phyloP scores from a whole-genome alignment of 2,797 vertebrate species.

The Loriculus beryllinus region DNA sequence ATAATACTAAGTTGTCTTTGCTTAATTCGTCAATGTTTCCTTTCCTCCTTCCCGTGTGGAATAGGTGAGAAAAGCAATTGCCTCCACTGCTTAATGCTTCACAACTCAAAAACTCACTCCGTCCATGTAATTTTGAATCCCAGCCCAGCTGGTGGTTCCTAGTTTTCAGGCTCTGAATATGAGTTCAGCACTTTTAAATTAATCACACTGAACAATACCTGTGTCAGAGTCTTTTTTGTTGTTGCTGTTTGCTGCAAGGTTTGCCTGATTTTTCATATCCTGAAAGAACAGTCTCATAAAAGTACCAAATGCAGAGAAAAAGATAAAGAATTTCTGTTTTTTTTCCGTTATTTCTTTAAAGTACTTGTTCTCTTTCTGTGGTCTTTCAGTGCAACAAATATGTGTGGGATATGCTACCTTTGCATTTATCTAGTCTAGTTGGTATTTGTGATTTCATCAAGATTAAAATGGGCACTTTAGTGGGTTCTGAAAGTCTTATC shows the following conservation, averaged over 20 bases:
- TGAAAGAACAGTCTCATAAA: slow-evolving; percentile 54
- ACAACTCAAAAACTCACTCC: slow-evolving; percentile 48
- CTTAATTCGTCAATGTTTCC: slow-evolving; percentile 63
- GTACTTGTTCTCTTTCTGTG: background rate
- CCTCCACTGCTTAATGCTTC: slow-evolving; percentile 51
- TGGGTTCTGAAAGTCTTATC: background rate
- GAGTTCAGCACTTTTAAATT: slow-evolving; percentile 69
- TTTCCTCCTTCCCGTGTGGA: slow-evolving; percentile 50
- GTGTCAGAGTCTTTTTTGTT: slow-evolving; percentile 39
- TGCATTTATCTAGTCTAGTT: background rate
- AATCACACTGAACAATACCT: slow-evolving; percentile 65
- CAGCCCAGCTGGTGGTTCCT: slow-evolving; percentile 59
- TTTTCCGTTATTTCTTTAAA: background rate
- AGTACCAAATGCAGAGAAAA: slow-evolving; percentile 54
- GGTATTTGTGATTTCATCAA: background rate
- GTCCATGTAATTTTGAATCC: slow-evolving; percentile 64
- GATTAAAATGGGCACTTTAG: background rate
- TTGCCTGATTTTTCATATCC: slow-evolving; percentile 50
- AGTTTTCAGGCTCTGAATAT: slow-evolving; percentile 65
- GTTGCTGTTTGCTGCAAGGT: slow-evolving; percentile 4
- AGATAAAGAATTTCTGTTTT: background rate
- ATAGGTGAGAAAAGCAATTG: slow-evolving; percentile 72
- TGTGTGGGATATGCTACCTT: background rate
- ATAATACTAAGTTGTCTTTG: slow-evolving; percentile 34
- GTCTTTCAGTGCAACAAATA: background rate